Evolutionary conservation across 2,797 vertebrate genomes (phyloP).

Genomic region (Luscinia megarhynchos): DNA sequence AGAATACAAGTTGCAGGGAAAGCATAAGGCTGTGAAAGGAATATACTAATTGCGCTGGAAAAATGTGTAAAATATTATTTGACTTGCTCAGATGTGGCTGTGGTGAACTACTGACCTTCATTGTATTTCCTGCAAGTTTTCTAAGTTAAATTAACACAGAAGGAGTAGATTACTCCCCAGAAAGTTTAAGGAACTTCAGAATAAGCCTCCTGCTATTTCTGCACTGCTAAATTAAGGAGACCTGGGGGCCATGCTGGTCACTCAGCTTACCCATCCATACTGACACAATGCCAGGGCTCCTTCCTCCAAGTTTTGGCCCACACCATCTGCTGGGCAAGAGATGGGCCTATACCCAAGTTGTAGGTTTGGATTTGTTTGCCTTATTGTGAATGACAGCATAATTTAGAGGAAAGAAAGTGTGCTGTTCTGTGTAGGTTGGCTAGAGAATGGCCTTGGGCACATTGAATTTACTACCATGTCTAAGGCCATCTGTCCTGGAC

Average conservation of each 20-base stretch:
- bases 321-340: accelerated
- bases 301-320: neutral
- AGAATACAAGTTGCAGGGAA: neutral
- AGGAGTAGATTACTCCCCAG: neutral
- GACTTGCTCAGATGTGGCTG: neutral
- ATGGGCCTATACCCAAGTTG: neutral
- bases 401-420: neutral
- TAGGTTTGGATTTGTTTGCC: neutral
- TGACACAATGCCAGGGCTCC: neutral
- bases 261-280: neutral
- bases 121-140: neutral
- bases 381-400: neutral
- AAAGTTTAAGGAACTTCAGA: neutral
- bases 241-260: accelerated
- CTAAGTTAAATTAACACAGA: neutral
- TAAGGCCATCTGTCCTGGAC: neutral
- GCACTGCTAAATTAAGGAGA: neutral
- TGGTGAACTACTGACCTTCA: neutral
- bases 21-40: neutral
- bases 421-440: neutral
- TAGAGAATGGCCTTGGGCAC: neutral
- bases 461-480: neutral
- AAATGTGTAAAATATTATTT: neutral
- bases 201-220: neutral
- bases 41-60: neutral